Conservation (phyloP, 2,888 invertebrate species). For the Cryptophagus acutangulus region DNA sequence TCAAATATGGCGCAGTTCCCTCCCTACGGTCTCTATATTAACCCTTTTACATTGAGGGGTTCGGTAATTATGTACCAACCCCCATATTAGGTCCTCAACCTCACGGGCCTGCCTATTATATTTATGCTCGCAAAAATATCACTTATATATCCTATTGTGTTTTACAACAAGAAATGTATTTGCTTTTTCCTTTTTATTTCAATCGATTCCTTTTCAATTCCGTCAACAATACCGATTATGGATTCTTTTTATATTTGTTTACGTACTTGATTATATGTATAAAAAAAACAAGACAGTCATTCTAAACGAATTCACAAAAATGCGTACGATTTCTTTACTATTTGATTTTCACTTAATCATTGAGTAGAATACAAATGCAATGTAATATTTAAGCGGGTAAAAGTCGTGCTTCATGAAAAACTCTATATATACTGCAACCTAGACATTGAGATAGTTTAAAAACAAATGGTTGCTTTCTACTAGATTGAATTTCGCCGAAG, state of each 20-base stretch:
- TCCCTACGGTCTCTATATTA: conserved; percentile 47
- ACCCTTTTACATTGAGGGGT: conserved; percentile 47
- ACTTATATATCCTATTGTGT: neutral
- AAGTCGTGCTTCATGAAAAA: conserved; percentile 9
- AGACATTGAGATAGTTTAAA: conserved; percentile 35
- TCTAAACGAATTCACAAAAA: no score
- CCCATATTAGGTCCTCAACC: conserved; percentile 46
- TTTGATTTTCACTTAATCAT: no score
- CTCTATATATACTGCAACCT: conserved; percentile 12
- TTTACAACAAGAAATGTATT: conserved; percentile 30
- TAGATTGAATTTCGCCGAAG: conserved; percentile 44
- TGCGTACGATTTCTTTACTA: no score
- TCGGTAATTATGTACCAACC: conserved; percentile 48
- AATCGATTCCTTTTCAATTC: conserved; percentile 32
- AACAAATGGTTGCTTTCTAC: conserved; percentile 43
- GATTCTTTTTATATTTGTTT: conserved; percentile 2
- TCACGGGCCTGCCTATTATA: conserved; percentile 43
- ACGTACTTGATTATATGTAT: conserved; percentile 2
- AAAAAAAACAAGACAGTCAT: conserved; percentile 11
- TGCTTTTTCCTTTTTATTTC: conserved; percentile 27
- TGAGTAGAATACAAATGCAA: no score
- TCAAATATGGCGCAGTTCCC: conserved; percentile 50
- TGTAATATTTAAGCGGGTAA: conserved; percentile 13
- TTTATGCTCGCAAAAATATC: conserved; percentile 16
- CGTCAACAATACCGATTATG: conserved; percentile 17